A percentile compares a stretch with the other conserved stretches of the same genome.
Conservation (phyloP, 1,140 invertebrate genomes). For the Scaptodrosophila lebanonensis region DNA sequence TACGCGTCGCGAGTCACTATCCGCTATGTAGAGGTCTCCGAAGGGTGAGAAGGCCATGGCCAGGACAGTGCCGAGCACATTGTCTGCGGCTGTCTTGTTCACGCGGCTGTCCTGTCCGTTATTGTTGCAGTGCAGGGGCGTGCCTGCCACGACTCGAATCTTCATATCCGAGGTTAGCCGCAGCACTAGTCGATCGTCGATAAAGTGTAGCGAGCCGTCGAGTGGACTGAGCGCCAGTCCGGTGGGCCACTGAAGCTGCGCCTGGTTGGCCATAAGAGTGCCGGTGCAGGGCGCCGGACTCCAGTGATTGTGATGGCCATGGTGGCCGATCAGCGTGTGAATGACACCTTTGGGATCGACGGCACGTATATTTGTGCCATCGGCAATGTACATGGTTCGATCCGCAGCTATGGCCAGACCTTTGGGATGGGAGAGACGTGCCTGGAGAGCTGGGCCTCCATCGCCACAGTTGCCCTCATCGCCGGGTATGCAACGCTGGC, state of each 20-base stretch:
- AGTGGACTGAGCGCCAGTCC: constrained; percentile 94
- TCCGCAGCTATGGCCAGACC: constrained; percentile 94
- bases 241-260: constrained; percentile 96
- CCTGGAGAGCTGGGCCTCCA: constrained; percentile 90
- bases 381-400: constrained; percentile 95
- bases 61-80: constrained; percentile 85
- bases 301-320: constrained; percentile 94
- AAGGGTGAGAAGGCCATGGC: constrained; percentile 93
- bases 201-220: constrained; percentile 95
- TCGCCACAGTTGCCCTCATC: constrained; percentile 95
- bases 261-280: constrained; percentile 87
- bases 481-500: constrained; percentile 96
- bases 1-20: constrained; percentile 92
- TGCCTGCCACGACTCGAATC: constrained; percentile 92
- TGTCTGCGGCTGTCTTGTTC: constrained; percentile 78
- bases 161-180: constrained; percentile 94
- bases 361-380: constrained; percentile 94
- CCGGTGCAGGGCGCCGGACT: constrained; percentile 90
- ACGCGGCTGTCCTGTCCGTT: constrained; percentile 71
- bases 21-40: constrained; percentile 95
- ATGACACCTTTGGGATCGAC: constrained; percentile 95
- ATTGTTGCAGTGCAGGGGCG: constrained; percentile 88
- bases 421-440: constrained; percentile 97
- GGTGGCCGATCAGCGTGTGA: constrained; percentile 94
- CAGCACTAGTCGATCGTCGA: constrained; percentile 95